Base-by-base conservation (phyloP, 2,888 invertebrate species). In the Drosophila borborema region DNA sequence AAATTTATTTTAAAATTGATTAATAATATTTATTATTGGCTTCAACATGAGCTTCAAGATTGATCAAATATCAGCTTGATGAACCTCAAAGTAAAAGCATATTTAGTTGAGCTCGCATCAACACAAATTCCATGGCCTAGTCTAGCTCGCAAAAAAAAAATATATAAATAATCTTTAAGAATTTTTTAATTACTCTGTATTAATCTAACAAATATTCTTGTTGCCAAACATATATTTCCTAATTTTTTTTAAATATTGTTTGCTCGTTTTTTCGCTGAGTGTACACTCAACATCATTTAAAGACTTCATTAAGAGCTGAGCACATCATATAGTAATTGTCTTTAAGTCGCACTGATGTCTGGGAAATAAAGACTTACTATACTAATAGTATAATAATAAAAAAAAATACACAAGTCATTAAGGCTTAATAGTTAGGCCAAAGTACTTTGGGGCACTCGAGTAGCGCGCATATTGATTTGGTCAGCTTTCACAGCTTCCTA, bases 251-350 rank as follows among this genome's bases (percentile, higher is more conserved):
- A n/a, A 38, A 38, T 4, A 38, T 14, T 38, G 8, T 14, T 16
- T 14, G 14, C 12, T 8, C 18, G 1, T 0, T 36, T 36, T 20
- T 18, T 20, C 28, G 31, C 18, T 36, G 8, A 53, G 53, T 53
- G 53, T 14, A 20, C 14, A 36, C 55, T 14, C 40, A 28, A 28
- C 12, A 1, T 40, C 1, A 7, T 6, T 40, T 64, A 5, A 43
- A 23, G 58, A 53, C 46, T 58, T 62, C 34, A 53, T 67, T 68
- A 67, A 14, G 8, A 10, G 65, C 66, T 45, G 38, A 23, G 10
- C 10, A 23, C 8, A 16, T 16, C 12, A 23, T 18, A 34, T 34
- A 63, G 63, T 20, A 53, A 38, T 23, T 14, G 23, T 36, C 16
- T 54, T 20, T 45, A 2, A 58, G 55, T 23, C 31, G 43, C 53